Conservation (phyloP, 2,113 vertebrate genomes). For the Aythya baeri region DNA sequence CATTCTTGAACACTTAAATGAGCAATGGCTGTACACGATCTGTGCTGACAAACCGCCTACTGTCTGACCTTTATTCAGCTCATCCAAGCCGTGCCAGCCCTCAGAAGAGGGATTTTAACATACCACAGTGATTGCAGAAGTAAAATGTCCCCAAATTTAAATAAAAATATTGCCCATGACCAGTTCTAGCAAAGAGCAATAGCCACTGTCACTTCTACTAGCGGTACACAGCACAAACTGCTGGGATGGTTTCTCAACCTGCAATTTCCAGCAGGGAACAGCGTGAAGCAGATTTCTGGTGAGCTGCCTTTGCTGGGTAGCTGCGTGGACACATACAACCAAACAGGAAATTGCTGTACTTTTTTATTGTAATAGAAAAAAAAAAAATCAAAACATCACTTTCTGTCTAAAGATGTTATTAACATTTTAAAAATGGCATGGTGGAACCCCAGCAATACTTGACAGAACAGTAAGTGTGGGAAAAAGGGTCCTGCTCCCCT, state of each 20-base stretch:
- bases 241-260: not conserved
- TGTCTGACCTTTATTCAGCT: not conserved
- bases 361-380: slow-evolving; percentile 80
- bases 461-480: not conserved
- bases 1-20: not conserved
- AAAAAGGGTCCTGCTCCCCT: not conserved
- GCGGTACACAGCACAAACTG: not conserved
- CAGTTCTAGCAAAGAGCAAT: not conserved
- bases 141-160: not conserved
- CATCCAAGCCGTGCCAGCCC: not conserved
- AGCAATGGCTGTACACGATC: not conserved
- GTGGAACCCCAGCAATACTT: slow-evolving; percentile 50
- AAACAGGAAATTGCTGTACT: slow-evolving; percentile 20
- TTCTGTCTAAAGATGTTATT: slow-evolving; percentile 59
- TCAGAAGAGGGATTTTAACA: not conserved
- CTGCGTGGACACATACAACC: not conserved
- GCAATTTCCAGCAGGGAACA: not conserved
- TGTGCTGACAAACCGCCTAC: not conserved
- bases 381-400: slow-evolving; percentile 66
- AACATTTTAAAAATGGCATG: slow-evolving; percentile 61
- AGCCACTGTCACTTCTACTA: not conserved
- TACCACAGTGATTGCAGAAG: not conserved
- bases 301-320: not conserved
- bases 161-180: not conserved
- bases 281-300: rapidly evolving